A percentile compares a stretch with the other conserved stretches of the same genome.
These are phyloP conservation scores for Sclerurus mexicanus DNA, from an alignment of 2,113 vertebrate species.

Conservation along the genomic window DNA sequence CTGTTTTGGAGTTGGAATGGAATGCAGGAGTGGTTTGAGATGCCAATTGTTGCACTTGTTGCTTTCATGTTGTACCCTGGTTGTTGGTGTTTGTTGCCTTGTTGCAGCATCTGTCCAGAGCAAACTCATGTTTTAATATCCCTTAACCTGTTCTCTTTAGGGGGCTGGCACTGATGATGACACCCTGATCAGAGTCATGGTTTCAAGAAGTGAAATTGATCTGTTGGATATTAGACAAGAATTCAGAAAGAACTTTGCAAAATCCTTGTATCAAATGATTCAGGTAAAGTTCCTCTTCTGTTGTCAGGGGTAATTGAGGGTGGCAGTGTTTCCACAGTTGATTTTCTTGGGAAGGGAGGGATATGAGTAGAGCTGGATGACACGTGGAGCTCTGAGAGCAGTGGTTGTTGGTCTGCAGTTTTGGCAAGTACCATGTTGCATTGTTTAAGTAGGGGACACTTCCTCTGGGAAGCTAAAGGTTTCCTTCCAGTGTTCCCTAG, in stretches of 20 bases:
- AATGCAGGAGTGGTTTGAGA: background rate
- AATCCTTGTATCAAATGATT: slow-evolving; percentile 85
- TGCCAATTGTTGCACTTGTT: background rate
- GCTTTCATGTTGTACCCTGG: background rate
- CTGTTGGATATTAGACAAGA: slow-evolving; percentile 86
- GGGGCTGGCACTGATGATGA: slow-evolving; percentile 93
- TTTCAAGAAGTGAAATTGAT: slow-evolving; percentile 92
- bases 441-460: background rate
- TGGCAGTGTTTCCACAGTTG: background rate
- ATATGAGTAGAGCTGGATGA: background rate
- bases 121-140: background rate
- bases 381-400: background rate
- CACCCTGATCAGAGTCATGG: slow-evolving; percentile 88
- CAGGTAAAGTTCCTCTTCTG: slow-evolving; percentile 73
- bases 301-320: background rate
- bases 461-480: background rate
- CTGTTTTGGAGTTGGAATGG: background rate
- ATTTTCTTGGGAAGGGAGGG: background rate
- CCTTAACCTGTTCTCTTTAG: slow-evolving; percentile 58
- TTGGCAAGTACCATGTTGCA: background rate
- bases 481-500: background rate
- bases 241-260: slow-evolving; percentile 83
- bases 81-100: background rate
- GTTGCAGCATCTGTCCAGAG: background rate
- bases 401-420: background rate